Base-by-base conservation (phyloP, 2,113 vertebrate species). In the Pteropus alecto region DNA sequence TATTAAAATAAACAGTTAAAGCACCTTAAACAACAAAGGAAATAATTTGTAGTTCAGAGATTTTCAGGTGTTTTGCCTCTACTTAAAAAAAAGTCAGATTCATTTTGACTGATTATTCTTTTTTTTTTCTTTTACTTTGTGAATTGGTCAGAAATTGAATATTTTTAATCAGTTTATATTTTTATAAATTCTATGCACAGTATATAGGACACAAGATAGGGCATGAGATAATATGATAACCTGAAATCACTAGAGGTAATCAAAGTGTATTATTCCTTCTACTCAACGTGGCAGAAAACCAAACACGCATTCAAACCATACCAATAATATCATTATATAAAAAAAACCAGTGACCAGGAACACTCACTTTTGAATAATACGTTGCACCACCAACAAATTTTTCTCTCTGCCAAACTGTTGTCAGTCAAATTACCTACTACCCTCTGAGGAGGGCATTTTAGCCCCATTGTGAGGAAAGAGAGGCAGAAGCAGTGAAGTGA, bases 1-100 rank as follows among this genome's bases (percentile, higher is more conserved):
- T 70, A 93, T 93, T 95, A 96, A 92, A 82, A 87, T 48, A 76
- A 90, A 90, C 43, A 84, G 82, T 48, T 51, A 90, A 93, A 89
- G 51, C 30, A 82, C 51, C 83, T 96, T 96, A 61, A 83, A 68
- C 54, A 95, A 90, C 79, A 96, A 78, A 93, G 56, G 43, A 76
- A 94, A 89, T 86, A 82, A 94, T 95, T 77, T 88, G 56, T 54
- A 96, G 71, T 78, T 95, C 33, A 12, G 30, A 46, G 30, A 91
- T 83, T 94, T 97, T 96, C 56, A 70, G 85, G 33, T 93, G 48
- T 67, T 94, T 93, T 70, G 71, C 30, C n/a, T 94, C 26, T 68
- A 61, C 9, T 92, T 83, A 19, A 38, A 48, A 73, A 92, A 87
- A 88, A 24, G 71, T 67, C 46, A 90, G 26, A 68, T 96, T 96